Evolutionary conservation across 1,140 invertebrate genomes (phyloP).

Genomic region (Heliconius hewitsoni): DNA sequence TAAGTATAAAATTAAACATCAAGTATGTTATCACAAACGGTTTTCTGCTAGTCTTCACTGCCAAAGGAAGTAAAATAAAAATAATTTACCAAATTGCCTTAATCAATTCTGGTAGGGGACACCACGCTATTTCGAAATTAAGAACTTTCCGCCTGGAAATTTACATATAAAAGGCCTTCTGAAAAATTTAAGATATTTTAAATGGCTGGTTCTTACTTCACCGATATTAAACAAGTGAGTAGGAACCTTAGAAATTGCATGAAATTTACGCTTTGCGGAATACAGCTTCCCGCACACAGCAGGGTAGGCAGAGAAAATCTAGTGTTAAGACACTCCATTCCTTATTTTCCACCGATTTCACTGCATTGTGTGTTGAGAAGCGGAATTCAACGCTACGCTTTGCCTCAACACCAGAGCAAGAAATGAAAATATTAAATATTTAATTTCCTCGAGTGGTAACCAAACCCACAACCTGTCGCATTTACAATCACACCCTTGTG

Average conservation of each 20-base stretch:
- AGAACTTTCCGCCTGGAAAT: slow-evolving; percentile 36
- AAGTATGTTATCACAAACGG: slow-evolving; percentile 32
- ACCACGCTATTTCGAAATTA: slow-evolving; percentile 68
- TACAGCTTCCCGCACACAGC: too few species aligned
- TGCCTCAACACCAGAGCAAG: too few species aligned
- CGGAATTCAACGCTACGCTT: too few species aligned
- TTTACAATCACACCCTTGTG: too few species aligned
- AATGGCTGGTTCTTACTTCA: background rate
- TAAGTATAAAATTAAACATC: background rate
- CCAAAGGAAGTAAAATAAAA: slow-evolving; percentile 50
- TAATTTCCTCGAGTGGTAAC: too few species aligned
- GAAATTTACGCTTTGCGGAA: background rate
- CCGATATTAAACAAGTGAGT: background rate
- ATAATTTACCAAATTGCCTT: slow-evolving; percentile 59
- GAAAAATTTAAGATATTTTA: slow-evolving; percentile 9
- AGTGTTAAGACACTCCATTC: too few species aligned
- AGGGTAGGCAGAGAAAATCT: too few species aligned
- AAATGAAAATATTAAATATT: too few species aligned
- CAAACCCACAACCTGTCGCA: too few species aligned
- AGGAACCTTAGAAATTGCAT: too few species aligned
- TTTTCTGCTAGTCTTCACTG: slow-evolving; percentile 39
- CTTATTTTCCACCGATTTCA: too few species aligned
- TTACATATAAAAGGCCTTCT: background rate
- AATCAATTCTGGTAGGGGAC: slow-evolving; percentile 55
- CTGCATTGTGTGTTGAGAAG: too few species aligned